Evolutionary conservation across 2,888 invertebrate genomes (phyloP), one percentile per base, ranked within the genome.

Genomic region (Pecten maximus): DNA sequence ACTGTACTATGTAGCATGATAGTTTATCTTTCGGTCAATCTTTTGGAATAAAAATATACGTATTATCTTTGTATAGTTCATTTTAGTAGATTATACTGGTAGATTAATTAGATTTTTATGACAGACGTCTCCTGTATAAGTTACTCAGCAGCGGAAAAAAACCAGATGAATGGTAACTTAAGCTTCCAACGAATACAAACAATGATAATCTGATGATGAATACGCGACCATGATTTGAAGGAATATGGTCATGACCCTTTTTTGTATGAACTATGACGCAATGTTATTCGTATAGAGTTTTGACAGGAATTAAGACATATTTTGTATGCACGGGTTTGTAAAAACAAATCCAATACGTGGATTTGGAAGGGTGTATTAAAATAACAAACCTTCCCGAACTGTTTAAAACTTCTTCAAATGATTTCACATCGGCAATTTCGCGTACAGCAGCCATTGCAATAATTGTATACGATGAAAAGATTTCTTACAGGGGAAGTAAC

Each of bases 391-490:
- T 35, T 28, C 74, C 74, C 6, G 74, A 28, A 35, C 74, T 28
- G 35, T 74, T 35, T 74, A 74, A 74, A 74, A 35, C 74, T 28
- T 74, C 74, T 74, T 74, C 74, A 35, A 74, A 74, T 10, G 74
- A 74, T 74, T 74, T 74, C 35, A 74, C 74, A 74, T 74, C 74
- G 74, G 8, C 35, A 35, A 74, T 74, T 74, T 74, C 74, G 12
- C 74, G 74, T 35, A 74, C 35, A 16, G 74, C 74, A 23, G 74
- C 74, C 74, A 74, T 74, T 74, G 74, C 74, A 74, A 74, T 74
- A 8, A 35, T 74, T 10, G 4, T 35, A 10, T 35, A 8, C 2
- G 74, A 74, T 15, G 28, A 74, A 74, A 74, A 74, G 74, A 74
- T 74, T 74, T 74, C 74, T 16, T 28, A 2, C 2, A 74, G 10